These are phyloP conservation scores for Solenopsis fugax DNA, from an alignment of 1,140 invertebrate species.

Conservation along the genomic window DNA sequence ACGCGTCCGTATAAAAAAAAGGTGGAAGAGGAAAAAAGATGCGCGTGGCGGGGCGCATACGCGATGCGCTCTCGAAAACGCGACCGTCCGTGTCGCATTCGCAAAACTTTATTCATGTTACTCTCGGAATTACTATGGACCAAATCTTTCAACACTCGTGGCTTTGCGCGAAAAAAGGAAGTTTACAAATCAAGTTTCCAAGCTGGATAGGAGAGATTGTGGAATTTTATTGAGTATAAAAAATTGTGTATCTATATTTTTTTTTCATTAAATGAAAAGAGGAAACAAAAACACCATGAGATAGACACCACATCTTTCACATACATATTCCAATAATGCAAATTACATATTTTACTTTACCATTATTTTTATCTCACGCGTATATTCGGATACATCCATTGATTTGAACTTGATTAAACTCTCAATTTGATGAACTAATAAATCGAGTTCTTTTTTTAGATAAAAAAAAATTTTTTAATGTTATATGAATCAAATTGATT, in stretches of 20 bases:
- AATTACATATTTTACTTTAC: neutral
- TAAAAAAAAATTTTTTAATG: neutral
- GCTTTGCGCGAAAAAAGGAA: neutral
- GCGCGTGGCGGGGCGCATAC: neutral
- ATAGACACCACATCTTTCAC: too few relatives aligned
- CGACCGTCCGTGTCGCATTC: conserved; percentile 13
- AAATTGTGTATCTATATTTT: neutral
- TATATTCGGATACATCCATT: neutral
- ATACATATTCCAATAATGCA: neutral
- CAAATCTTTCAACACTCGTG: conserved; percentile 1
- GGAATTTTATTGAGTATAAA: conserved; percentile 11
- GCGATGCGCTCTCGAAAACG: conserved; percentile 25
- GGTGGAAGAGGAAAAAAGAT: neutral
- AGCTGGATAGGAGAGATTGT: neutral
- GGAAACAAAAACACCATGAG: neutral
- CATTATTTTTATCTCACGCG: neutral
- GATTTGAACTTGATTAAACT: neutral
- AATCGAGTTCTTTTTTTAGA: too few relatives aligned
- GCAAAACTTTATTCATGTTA: conserved; percentile 43
- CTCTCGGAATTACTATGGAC: conserved; percentile 16
- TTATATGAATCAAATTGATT: neutral
- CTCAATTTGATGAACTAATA: neutral
- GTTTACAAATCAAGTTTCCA: neutral
- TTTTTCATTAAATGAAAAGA: neutral
- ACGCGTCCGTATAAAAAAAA: conserved; percentile 38